These are phyloP conservation scores for Synodontis membranacea DNA, from an alignment of 2,113 vertebrate species.

Conservation along the genomic window DNA sequence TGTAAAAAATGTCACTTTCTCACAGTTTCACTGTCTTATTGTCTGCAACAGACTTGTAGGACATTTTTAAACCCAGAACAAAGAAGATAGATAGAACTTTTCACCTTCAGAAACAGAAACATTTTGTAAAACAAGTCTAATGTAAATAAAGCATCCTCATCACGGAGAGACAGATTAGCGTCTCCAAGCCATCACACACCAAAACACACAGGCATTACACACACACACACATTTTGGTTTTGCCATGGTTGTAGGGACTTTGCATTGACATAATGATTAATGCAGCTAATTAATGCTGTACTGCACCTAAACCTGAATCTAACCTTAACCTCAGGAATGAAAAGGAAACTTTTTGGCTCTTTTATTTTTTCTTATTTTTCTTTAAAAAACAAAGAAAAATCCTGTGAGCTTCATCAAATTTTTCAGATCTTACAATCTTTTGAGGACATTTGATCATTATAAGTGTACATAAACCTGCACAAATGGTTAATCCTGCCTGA, in stretches of 20 bases:
- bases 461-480: not conserved
- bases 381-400: no score
- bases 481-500: not conserved
- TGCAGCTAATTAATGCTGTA: no score
- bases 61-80: not conserved
- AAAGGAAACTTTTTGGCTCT: no score
- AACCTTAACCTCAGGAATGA: no score
- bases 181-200: not conserved
- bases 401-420: no score
- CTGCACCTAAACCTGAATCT: no score
- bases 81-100: not conserved
- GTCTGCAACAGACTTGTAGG: not conserved
- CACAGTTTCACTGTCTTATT: not conserved
- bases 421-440: no score
- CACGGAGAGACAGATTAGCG: not conserved
- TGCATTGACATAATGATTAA: no score
- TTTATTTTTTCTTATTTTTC: no score
- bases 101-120: not conserved
- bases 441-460: no score
- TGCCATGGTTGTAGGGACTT: no score
- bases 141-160: conserved; percentile 1
- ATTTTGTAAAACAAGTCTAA: not conserved
- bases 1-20: no score
- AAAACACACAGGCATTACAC: not conserved
- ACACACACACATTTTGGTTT: conserved; percentile 8